Percentiles rank a stretch among this genome's conserved stretches.
Evolutionary conservation across 2,797 vertebrate genomes (phyloP).

Genomic region (Apogon hyalosoma): DNA sequence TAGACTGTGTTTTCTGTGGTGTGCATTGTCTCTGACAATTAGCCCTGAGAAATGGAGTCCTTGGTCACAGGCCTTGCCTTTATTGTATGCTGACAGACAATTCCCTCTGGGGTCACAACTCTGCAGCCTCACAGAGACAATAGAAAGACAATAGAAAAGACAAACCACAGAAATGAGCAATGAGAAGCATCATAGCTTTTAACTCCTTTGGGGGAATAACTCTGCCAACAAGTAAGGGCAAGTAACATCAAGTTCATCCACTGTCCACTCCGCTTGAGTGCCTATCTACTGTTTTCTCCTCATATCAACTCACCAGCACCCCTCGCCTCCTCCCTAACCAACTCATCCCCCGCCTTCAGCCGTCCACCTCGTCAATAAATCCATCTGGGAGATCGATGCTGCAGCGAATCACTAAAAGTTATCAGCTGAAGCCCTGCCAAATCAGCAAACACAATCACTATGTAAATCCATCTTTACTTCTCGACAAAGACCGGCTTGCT

Average conservation of each 20-base stretch:
- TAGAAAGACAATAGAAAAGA: constrained; percentile 61
- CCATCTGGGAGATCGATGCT: constrained; percentile 86
- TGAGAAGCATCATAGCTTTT: constrained; percentile 46
- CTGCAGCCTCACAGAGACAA: constrained; percentile 55
- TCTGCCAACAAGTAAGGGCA: constrained; percentile 55
- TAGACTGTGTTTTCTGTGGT: constrained; percentile 54
- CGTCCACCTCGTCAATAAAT: constrained; percentile 84
- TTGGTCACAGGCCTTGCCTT: constrained; percentile 64
- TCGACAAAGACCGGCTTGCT: constrained; percentile 61
- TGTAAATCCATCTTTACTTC: constrained; percentile 86
- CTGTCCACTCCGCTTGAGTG: constrained; percentile 65
- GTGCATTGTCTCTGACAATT: constrained; percentile 77
- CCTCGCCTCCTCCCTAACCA: constrained; percentile 40
- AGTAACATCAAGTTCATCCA: constrained; percentile 66
- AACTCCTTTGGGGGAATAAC: constrained; percentile 52
- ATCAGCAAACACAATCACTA: constrained; percentile 90
- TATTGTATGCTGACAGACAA: constrained; percentile 79
- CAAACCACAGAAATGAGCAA: constrained; percentile 59
- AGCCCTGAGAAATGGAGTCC: constrained; percentile 70
- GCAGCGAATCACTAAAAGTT: constrained; percentile 87
- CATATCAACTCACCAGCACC: constrained; percentile 53
- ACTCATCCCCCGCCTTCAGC: constrained; percentile 69
- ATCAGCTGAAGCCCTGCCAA: constrained; percentile 86
- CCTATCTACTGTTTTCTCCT: constrained; percentile 71
- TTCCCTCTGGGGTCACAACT: constrained; percentile 70